Conservation (phyloP, 2,888 invertebrate species). For the Ellobium chinense region DNA sequence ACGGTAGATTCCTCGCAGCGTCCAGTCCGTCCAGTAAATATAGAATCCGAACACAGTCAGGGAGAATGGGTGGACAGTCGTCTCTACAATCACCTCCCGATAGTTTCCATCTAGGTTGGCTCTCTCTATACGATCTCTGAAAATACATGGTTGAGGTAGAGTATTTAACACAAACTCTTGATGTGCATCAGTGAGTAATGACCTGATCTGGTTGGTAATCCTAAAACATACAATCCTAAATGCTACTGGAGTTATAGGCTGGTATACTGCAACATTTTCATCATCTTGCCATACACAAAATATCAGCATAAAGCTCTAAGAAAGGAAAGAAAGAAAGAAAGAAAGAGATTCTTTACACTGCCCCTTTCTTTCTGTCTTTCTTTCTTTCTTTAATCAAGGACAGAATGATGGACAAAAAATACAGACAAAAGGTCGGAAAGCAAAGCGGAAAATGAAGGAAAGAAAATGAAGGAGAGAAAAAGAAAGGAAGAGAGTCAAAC, state of each 20-base stretch:
- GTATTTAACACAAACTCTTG: no score
- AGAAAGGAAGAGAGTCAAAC: neutral
- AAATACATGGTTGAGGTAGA: no score
- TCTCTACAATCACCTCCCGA: slow-evolving; percentile 87
- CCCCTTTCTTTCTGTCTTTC: neutral
- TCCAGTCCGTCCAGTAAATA: slow-evolving; percentile 98
- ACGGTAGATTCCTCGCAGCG: slow-evolving; percentile 89
- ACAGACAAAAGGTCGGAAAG: neutral
- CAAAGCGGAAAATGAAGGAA: neutral
- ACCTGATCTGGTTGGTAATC: no score
- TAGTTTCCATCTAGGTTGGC: slow-evolving; percentile 92
- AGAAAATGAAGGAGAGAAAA: neutral
- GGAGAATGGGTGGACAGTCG: slow-evolving; percentile 94
- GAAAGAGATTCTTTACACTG: neutral
- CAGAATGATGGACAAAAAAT: neutral
- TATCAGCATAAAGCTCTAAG: no score
- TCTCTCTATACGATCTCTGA: slow-evolving; percentile 93
- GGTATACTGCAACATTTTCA: no score
- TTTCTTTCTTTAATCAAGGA: neutral
- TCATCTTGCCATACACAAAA: no score
- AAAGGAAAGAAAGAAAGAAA: neutral
- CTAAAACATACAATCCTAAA: no score
- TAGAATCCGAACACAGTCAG: slow-evolving; percentile 93
- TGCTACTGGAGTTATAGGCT: no score
- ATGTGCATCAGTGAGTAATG: no score